Conservation (phyloP, 2,797 vertebrate genomes). For the Acanthurus leucopareius region DNA sequence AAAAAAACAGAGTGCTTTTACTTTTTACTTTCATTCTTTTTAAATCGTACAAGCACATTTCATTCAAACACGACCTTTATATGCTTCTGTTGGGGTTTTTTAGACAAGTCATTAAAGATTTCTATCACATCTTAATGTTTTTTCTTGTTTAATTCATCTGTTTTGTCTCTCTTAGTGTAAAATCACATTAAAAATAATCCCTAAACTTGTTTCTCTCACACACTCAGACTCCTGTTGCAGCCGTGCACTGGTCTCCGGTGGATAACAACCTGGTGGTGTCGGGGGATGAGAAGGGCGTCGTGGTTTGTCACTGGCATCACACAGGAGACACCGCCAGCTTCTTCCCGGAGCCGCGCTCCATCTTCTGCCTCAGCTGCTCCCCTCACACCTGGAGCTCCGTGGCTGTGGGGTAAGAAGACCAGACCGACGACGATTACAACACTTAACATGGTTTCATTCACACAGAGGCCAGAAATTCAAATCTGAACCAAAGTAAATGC, state of each 20-base stretch:
- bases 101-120: too few relatives aligned
- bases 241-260: slow-evolving; percentile 94
- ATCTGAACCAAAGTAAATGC: too few relatives aligned
- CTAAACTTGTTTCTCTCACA: background rate
- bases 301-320: slow-evolving; percentile 93
- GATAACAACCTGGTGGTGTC: slow-evolving; percentile 94
- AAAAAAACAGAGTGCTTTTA: too few relatives aligned
- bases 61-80: too few relatives aligned
- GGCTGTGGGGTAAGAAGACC: slow-evolving; percentile 89
- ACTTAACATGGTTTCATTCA: too few relatives aligned
- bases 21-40: too few relatives aligned
- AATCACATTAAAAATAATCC: background rate
- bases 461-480: too few relatives aligned
- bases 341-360: slow-evolving; percentile 93
- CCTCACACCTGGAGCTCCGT: slow-evolving; percentile 92
- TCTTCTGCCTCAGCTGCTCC: slow-evolving; percentile 95
- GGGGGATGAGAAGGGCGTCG: slow-evolving; percentile 94
- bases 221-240: slow-evolving; percentile 87
- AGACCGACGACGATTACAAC: background rate
- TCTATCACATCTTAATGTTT: too few relatives aligned
- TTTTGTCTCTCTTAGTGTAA: background rate
- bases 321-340: slow-evolving; percentile 91
- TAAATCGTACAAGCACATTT: too few relatives aligned
- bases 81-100: too few relatives aligned
- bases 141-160: too few relatives aligned